Percentiles rank a stretch among this genome's conserved stretches.
Conservation (phyloP, 1,140 invertebrate genomes). For the Heliconius eleuchia region DNA sequence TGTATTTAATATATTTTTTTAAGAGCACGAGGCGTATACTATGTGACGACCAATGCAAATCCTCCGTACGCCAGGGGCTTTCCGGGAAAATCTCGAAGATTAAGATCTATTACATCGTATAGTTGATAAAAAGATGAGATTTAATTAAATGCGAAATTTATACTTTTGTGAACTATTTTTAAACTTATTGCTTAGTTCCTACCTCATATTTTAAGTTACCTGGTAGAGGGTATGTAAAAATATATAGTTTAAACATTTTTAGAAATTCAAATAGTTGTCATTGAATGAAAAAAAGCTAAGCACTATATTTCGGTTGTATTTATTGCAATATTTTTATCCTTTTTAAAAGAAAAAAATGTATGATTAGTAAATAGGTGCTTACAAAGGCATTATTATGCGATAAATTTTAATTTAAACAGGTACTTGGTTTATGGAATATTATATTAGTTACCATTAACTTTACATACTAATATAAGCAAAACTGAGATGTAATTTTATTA, state of each 20-base stretch:
- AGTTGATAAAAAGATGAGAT: constrained; percentile 47
- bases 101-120: constrained; percentile 60
- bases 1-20: neutral
- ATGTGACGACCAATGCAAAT: constrained; percentile 92
- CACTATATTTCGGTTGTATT: too few species aligned
- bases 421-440: too few species aligned
- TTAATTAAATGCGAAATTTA: neutral
- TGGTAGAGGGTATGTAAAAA: neutral
- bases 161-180: neutral
- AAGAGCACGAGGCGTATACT: constrained; percentile 90
- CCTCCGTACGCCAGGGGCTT: constrained; percentile 92
- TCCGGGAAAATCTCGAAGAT: constrained; percentile 83
- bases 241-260: too few species aligned
- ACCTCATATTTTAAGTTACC: constrained; percentile 26
- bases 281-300: too few species aligned
- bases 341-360: too few species aligned
- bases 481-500: neutral
- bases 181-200: constrained; percentile 26
- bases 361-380: too few species aligned
- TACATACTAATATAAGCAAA: neutral
- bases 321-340: too few species aligned
- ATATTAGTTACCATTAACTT: too few species aligned
- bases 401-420: too few species aligned
- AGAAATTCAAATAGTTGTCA: too few species aligned
- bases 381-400: too few species aligned